A percentile compares a stretch with the other conserved stretches of the same genome.
These are phyloP conservation scores for Lycia hirtaria DNA, from an alignment of 2,888 invertebrate species.

Conservation along the genomic window DNA sequence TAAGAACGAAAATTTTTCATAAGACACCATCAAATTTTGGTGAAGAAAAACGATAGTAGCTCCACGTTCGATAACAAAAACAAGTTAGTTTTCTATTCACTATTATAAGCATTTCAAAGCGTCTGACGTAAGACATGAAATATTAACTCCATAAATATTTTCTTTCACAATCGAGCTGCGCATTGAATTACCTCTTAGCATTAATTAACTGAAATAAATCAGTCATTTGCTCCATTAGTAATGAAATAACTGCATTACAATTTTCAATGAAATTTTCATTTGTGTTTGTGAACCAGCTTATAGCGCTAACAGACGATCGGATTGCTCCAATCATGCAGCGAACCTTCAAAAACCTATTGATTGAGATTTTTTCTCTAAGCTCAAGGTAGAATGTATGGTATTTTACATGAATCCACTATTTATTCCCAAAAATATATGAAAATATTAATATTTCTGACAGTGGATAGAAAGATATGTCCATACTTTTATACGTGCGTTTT, in stretches of 20 bases:
- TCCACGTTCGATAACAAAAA: neutral
- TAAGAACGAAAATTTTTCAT: neutral
- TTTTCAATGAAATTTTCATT: no score
- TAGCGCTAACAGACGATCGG: no score
- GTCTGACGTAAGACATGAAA: constrained; percentile 5
- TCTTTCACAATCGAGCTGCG: constrained; percentile 7
- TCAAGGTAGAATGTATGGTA: no score
- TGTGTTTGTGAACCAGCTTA: no score
- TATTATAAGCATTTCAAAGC: neutral
- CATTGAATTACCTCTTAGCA: constrained; percentile 5
- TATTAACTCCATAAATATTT: constrained; percentile 8
- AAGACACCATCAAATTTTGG: neutral
- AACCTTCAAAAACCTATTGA: no score
- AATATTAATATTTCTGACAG: no score
- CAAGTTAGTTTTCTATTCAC: neutral
- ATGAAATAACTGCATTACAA: constrained; percentile 11
- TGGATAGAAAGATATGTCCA: no score
- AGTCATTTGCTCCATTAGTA: constrained; percentile 9
- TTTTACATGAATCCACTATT: no score
- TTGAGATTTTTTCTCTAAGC: no score
- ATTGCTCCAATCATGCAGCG: no score
- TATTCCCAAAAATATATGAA: no score
- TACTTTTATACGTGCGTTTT: no score
- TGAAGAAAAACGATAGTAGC: neutral
- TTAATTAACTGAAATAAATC: constrained; percentile 13